These are phyloP conservation scores for Carcina quercana DNA, from an alignment of 2,888 invertebrate species.

Conservation along the genomic window DNA sequence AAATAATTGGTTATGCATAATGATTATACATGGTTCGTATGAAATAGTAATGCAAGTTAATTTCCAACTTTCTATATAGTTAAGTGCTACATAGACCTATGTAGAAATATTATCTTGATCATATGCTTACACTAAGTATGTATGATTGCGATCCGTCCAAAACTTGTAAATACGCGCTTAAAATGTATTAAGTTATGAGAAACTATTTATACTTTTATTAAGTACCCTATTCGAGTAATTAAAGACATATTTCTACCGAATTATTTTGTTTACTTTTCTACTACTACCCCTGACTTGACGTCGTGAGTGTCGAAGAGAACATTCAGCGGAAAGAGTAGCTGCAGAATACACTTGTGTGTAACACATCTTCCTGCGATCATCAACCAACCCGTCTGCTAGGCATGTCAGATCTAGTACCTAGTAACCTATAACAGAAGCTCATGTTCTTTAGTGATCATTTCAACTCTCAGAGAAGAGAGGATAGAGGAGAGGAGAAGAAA, in stretches of 20 bases:
- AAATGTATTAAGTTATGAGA: conserved; percentile 48
- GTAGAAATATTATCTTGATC: conserved; percentile 33
- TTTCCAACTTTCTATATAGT: too few species aligned
- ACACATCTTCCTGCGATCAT: too few species aligned
- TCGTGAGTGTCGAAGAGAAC: neutral
- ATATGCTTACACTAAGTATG: conserved; percentile 59
- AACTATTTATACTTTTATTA: conserved; percentile 42
- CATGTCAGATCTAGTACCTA: too few species aligned
- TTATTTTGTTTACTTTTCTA: conserved; percentile 17
- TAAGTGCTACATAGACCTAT: conserved; percentile 55
- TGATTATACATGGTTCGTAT: too few species aligned
- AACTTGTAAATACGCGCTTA: conserved; percentile 29
- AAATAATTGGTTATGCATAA: too few species aligned
- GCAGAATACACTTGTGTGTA: too few species aligned
- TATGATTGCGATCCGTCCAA: conserved; percentile 65
- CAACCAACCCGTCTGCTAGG: too few species aligned
- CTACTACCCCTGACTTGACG: neutral
- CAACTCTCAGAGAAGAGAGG: too few species aligned
- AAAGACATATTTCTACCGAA: conserved; percentile 26
- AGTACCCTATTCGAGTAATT: conserved; percentile 32
- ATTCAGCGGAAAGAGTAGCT: too few species aligned
- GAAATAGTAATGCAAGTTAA: neutral
- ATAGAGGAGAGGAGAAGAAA: too few species aligned
- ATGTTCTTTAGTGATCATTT: too few species aligned
- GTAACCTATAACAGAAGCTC: too few species aligned